phyloP scores from a whole-genome alignment of 30 jellyfish, hydroid and myxozoan genomes.

The Aurelia aurita region DNA sequence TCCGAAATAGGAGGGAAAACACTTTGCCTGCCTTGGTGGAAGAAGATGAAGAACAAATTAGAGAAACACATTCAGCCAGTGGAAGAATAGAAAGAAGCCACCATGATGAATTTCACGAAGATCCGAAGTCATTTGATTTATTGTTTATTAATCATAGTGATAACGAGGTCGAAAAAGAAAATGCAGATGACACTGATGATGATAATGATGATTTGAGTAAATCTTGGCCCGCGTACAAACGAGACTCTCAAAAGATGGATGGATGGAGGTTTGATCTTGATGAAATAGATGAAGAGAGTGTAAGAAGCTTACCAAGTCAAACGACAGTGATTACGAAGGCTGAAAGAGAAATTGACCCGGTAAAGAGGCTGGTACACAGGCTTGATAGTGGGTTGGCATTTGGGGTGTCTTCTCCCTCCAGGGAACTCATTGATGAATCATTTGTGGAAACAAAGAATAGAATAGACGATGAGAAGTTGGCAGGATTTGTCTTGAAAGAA shows the following conservation, averaged over 20 bases:
- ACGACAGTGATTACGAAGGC: background rate
- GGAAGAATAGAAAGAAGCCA: constrained; percentile 10
- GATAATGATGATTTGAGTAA: constrained; percentile 32
- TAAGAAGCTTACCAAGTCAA: background rate
- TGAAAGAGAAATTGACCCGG: constrained; percentile 1
- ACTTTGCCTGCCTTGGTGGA: constrained; percentile 53
- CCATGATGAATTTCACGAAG: background rate
- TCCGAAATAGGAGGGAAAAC: constrained; percentile 8
- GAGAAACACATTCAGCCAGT: constrained; percentile 13
- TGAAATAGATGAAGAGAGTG: background rate
- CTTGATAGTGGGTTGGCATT: constrained; percentile 64
- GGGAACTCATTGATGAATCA: constrained; percentile 21
- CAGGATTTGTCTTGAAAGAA: constrained; percentile 20
- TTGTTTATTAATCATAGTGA: constrained; percentile 51
- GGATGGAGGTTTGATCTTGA: background rate
- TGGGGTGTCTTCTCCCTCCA: constrained; percentile 25
- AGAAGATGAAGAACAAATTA: constrained; percentile 47
- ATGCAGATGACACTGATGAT: constrained; percentile 20
- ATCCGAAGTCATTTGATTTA: constrained; percentile 24
- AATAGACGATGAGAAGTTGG: constrained; percentile 29
- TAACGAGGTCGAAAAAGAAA: constrained; percentile 36
- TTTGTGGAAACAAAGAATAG: constrained; percentile 7
- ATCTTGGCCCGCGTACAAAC: constrained; percentile 51
- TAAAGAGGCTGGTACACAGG: constrained; percentile 52
- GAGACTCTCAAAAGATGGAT: constrained; percentile 25